Evolutionary conservation across 2,797 vertebrate species (phyloP).

Genomic region (Acanthiza pusilla): DNA sequence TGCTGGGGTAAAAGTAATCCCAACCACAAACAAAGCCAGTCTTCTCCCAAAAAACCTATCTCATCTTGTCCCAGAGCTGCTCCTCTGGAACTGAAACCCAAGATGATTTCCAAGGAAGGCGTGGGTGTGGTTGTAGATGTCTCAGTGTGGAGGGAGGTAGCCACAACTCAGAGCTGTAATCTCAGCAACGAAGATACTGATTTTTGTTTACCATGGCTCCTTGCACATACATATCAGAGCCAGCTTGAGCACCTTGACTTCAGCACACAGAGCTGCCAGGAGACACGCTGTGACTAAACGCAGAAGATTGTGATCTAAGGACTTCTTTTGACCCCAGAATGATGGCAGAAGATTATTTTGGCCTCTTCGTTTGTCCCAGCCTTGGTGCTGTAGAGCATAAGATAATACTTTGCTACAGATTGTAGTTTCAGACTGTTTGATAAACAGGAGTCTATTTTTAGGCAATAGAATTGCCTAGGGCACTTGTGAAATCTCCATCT

Average conservation of each 20-base stretch:
- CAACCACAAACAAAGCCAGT: background rate
- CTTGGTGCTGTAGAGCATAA: background rate
- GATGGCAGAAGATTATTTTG: background rate
- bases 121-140: background rate
- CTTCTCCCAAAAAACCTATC: background rate
- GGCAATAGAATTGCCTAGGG: background rate
- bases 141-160: slow-evolving; percentile 5
- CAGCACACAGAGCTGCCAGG: background rate
- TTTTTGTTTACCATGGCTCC: background rate
- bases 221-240: background rate
- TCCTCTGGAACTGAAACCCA: background rate
- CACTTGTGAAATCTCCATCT: slow-evolving; percentile 5
- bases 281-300: background rate
- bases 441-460: slow-evolving; percentile 47
- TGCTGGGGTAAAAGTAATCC: background rate
- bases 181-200: background rate
- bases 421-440: slow-evolving; percentile 28
- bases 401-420: background rate
- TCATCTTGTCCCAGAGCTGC: background rate
- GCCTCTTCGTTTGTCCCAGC: background rate
- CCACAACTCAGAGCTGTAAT: slow-evolving; percentile 36
- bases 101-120: background rate
- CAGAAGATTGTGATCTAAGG: background rate
- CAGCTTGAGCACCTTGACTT: background rate
- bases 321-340: background rate